These are phyloP conservation scores for Edolisoma coerulescens DNA, from an alignment of 2,113 vertebrate species.

Conservation along the genomic window DNA sequence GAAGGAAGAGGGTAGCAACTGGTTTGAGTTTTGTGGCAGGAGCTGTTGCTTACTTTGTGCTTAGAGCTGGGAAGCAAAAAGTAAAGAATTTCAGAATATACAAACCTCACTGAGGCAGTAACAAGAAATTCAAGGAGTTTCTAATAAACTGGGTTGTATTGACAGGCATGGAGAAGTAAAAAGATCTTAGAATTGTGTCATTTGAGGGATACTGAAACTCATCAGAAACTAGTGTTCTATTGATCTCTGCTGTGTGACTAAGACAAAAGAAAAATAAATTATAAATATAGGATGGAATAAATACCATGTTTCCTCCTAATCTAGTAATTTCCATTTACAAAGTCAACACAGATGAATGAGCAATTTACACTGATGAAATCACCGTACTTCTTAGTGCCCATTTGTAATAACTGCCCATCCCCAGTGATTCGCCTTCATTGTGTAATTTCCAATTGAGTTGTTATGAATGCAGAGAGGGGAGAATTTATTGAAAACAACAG, in stretches of 20 bases:
- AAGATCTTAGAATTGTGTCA: background rate
- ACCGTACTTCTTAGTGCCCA: background rate
- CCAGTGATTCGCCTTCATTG: background rate
- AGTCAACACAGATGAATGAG: conserved; percentile 19
- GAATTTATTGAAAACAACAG: background rate
- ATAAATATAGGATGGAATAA: background rate
- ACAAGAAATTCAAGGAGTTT: background rate
- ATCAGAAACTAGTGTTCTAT: background rate
- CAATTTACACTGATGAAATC: background rate
- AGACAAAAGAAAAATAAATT: background rate
- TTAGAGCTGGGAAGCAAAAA: background rate
- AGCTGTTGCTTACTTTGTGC: background rate
- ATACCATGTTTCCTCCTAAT: background rate
- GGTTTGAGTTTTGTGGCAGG: background rate
- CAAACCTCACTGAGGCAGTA: background rate
- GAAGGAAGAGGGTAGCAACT: background rate
- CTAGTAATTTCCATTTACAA: background rate
- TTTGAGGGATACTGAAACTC: background rate
- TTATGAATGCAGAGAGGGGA: background rate
- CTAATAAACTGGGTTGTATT: background rate
- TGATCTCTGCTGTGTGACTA: background rate
- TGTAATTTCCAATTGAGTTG: background rate
- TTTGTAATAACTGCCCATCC: background rate
- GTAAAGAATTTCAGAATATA: background rate
- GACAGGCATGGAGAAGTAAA: background rate